These are phyloP conservation scores for Gymnoscopelus microlampas DNA, from an alignment of 2,797 vertebrate genomes.

Conservation along the genomic window DNA sequence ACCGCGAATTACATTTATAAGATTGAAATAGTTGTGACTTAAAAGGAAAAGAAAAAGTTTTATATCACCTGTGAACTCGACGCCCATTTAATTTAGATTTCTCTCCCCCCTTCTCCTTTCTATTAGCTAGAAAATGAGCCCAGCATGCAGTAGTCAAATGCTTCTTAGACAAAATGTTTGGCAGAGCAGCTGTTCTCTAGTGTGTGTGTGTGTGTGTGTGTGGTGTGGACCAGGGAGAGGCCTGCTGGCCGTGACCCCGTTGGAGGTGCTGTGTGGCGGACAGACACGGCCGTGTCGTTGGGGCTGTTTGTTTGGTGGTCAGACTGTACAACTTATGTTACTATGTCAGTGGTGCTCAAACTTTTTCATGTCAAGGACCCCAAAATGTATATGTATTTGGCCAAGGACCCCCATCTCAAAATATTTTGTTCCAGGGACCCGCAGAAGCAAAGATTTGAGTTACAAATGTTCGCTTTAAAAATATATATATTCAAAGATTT, in stretches of 20 bases:
- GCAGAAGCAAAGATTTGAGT: too few species aligned
- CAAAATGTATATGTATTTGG: too few species aligned
- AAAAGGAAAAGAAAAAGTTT: conserved; percentile 34
- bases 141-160: conserved; percentile 75
- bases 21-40: conserved; percentile 49
- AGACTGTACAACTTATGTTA: background rate
- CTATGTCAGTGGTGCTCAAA: too few species aligned
- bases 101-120: conserved; percentile 25
- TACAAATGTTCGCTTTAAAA: too few species aligned
- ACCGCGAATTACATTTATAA: conserved; percentile 48
- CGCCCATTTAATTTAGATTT: conserved; percentile 70
- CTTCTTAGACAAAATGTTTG: conserved; percentile 73
- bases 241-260: conserved; percentile 73
- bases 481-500: too few species aligned
- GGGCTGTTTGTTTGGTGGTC: conserved; percentile 53
- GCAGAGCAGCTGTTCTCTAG: conserved; percentile 75
- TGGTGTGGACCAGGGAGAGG: conserved; percentile 61
- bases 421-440: too few species aligned
- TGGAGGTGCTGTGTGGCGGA: conserved; percentile 67
- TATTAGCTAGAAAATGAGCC: conserved; percentile 73
- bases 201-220: conserved; percentile 4
- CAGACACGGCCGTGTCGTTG: conserved; percentile 68
- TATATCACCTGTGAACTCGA: conserved; percentile 65
- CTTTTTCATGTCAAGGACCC: too few species aligned
- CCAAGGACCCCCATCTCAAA: too few species aligned